Percentiles rank a stretch among this genome's conserved stretches.
phyloP scores from a whole-genome alignment of 2,113 vertebrate genomes.

The Rutilus rutilus region DNA sequence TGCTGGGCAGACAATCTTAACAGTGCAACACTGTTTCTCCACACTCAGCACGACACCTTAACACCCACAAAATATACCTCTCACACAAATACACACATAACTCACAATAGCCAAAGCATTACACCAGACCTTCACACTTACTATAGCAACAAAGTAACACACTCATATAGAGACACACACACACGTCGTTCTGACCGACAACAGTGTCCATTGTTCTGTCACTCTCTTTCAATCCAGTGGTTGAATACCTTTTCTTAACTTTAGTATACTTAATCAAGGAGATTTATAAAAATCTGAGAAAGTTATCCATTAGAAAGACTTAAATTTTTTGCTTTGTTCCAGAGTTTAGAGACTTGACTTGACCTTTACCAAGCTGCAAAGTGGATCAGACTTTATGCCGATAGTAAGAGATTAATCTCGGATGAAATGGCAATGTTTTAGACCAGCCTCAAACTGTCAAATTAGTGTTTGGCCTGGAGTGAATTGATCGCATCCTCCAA shows the following conservation, averaged over 20 bases:
- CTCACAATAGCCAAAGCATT: background rate
- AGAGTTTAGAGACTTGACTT: background rate
- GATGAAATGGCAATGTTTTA: background rate
- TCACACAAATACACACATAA: background rate
- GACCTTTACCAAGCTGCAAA: background rate
- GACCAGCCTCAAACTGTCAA: conserved; percentile 1
- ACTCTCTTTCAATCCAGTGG: background rate
- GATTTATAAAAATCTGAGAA: background rate
- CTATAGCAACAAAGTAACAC: background rate
- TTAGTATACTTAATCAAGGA: background rate
- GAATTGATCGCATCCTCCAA: conserved; percentile 17
- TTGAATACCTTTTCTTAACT: background rate
- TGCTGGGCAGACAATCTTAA: conserved; percentile 18
- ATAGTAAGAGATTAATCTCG: conserved; percentile 1
- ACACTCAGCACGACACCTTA: background rate
- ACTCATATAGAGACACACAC: background rate
- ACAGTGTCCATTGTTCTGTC: background rate
- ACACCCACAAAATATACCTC: background rate
- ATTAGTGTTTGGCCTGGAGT: background rate
- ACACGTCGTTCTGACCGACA: background rate
- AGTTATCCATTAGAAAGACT: background rate
- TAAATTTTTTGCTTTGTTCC: background rate
- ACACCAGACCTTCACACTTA: background rate
- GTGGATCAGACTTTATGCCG: background rate
- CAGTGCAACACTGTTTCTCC: background rate